Conservation (phyloP, 30 jellyfish, hydroid and myxozoan species). For the Hydractinia symbiolongicarpus region DNA sequence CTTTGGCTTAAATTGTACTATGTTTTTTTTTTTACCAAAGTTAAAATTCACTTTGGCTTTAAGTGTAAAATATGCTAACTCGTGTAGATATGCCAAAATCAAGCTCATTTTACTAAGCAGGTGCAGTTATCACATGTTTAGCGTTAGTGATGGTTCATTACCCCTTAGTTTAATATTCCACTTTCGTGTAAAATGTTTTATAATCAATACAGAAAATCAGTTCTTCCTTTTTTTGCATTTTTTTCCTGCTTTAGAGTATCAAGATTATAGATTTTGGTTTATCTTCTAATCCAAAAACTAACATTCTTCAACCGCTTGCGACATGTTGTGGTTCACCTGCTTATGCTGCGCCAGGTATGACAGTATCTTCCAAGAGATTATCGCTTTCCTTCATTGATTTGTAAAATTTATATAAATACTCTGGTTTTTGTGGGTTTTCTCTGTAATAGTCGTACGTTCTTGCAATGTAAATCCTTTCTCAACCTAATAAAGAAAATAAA, state of each 20-base stretch:
- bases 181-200: background rate
- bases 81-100: no score
- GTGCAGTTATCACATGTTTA: no score
- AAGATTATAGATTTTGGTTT: constrained; percentile 90
- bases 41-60: no score
- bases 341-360: constrained; percentile 97
- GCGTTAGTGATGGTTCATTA: no score
- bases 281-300: constrained; percentile 89
- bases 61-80: no score
- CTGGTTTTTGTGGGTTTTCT: background rate
- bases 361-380: background rate
- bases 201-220: background rate
- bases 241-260: constrained; percentile 38
- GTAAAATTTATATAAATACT: background rate
- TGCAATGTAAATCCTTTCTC: no score
- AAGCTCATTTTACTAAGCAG: no score
- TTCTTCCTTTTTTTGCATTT: background rate
- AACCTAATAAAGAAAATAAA: no score
- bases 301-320: constrained; percentile 73
- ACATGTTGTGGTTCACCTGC: constrained; percentile 99
- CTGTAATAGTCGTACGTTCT: no score
- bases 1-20: no score
- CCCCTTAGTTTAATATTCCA: background rate
- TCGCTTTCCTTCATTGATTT: background rate
- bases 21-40: no score